Evolutionary conservation across 1,140 invertebrate genomes (phyloP).

Genomic region (Platorchestia sp.): DNA sequence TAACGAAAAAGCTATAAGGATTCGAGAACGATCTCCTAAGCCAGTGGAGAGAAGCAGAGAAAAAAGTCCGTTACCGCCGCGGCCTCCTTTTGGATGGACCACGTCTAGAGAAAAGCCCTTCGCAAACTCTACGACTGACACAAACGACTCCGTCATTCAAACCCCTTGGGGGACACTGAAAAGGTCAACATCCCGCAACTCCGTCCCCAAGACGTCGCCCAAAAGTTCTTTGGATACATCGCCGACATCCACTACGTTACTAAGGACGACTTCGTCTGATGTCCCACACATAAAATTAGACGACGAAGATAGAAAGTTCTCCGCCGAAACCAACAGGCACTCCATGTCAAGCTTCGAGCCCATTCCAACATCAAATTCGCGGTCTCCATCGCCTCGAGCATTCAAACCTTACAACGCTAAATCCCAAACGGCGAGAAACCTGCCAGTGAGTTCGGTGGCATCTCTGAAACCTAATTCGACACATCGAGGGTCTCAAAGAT

Average conservation of each 20-base stretch:
- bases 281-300: conserved; percentile 23
- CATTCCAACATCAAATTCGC: background rate
- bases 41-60: background rate
- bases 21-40: background rate
- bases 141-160: conserved; percentile 49
- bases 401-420: background rate
- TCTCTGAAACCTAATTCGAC: background rate
- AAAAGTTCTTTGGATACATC: conserved; percentile 38
- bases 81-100: conserved; percentile 35
- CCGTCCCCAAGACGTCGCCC: background rate
- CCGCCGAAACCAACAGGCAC: background rate
- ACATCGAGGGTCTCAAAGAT: background rate
- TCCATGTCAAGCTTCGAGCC: background rate
- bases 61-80: conserved; percentile 31
- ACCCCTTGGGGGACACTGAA: conserved; percentile 53
- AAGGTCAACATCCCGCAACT: conserved; percentile 33
- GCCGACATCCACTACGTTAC: background rate
- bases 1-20: background rate
- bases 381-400: background rate
- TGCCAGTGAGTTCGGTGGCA: background rate
- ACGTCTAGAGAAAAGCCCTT: conserved; percentile 2
- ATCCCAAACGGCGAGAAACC: background rate
- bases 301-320: background rate
- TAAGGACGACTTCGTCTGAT: background rate
- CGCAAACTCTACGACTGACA: background rate